Percentiles rank a stretch among this genome's conserved stretches.
Evolutionary conservation across 2,113 vertebrate genomes (phyloP).

Genomic region (Phodopus roborovskii): DNA sequence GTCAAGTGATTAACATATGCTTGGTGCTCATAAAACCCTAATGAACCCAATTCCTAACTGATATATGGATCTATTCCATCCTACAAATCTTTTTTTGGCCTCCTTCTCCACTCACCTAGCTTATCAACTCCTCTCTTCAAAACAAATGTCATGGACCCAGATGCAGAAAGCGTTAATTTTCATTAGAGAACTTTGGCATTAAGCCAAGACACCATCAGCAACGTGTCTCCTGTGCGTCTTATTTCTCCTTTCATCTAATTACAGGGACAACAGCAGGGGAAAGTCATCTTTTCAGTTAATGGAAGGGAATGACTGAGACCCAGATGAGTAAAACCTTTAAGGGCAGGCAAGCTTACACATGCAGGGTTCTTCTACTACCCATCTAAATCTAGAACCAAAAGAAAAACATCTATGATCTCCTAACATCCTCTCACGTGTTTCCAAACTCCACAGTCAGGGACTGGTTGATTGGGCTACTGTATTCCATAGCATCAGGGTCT

Average conservation of each 20-base stretch:
- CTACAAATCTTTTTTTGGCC: background rate
- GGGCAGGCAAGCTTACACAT: background rate
- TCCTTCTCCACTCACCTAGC: background rate
- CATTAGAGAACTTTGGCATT: conserved; percentile 18
- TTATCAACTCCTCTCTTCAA: conserved; percentile 19
- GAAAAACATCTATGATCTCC: background rate
- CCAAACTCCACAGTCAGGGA: background rate
- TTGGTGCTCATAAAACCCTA: conserved; percentile 10
- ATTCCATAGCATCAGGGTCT: background rate
- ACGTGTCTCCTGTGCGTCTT: background rate
- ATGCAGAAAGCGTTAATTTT: conserved; percentile 33
- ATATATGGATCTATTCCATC: background rate
- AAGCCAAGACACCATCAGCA: background rate
- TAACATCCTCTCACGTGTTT: background rate
- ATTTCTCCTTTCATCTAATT: background rate
- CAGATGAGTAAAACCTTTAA: background rate
- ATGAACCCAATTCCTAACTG: background rate
- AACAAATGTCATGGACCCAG: background rate
- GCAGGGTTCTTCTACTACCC: background rate
- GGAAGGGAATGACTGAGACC: background rate
- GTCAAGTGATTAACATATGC: background rate
- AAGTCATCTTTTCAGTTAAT: background rate
- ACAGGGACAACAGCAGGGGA: background rate
- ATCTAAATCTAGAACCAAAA: background rate
- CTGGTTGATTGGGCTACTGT: background rate